Conservation (phyloP, 1,140 invertebrate genomes). For the Papilio polyxenes region DNA sequence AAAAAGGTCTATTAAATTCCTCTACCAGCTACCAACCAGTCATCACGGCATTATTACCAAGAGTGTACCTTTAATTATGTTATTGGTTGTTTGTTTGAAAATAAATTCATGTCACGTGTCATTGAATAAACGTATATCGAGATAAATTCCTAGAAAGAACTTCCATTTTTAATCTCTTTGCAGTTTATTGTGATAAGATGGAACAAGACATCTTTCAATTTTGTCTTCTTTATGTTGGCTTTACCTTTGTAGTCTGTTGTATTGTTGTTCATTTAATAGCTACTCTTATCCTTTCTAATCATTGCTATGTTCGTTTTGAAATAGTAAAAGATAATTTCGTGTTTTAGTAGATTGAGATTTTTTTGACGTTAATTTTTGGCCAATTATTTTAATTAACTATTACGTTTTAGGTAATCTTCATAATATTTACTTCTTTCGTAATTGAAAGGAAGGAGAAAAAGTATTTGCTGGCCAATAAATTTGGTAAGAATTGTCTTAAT, state of each 20-base stretch:
- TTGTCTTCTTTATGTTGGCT: conserved; percentile 3
- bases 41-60: too few species aligned
- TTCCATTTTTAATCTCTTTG: conserved; percentile 17
- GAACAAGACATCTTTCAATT: conserved; percentile 12
- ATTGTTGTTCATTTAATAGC: conserved; percentile 6
- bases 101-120: neutral
- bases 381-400: too few species aligned
- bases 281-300: neutral
- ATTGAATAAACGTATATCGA: neutral
- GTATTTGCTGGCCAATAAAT: too few species aligned
- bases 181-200: conserved; percentile 6
- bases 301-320: neutral
- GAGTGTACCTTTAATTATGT: too few species aligned
- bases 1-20: too few species aligned
- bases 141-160: neutral
- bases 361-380: too few species aligned
- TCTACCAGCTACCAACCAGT: too few species aligned
- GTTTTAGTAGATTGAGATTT: neutral
- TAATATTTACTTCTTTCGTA: too few species aligned
- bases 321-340: neutral
- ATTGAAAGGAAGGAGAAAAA: too few species aligned
- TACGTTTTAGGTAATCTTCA: too few species aligned
- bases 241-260: conserved; percentile 14
- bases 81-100: too few species aligned
- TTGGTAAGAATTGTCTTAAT: too few species aligned